A percentile compares a stretch with the other conserved stretches of the same genome.
Evolutionary conservation across 2,888 invertebrate genomes (phyloP).

Genomic region (Charanyca ferruginea): DNA sequence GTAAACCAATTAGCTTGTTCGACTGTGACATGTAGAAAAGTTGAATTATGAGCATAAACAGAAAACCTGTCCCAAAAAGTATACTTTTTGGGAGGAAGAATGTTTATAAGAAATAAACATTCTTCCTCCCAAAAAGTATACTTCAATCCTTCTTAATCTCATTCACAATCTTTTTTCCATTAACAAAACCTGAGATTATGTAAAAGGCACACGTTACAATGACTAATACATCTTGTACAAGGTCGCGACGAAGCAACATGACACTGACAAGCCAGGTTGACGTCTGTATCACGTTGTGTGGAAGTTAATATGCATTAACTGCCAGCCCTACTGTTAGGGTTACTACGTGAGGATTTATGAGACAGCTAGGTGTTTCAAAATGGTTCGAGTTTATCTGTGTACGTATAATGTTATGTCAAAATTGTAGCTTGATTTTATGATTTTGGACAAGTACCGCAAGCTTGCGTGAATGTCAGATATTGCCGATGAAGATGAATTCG

Average conservation of each 20-base stretch:
- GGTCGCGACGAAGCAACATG: conserved; percentile 52
- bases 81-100: too few relatives aligned
- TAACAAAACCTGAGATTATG: conserved; percentile 56
- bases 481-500: too few relatives aligned
- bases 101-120: too few relatives aligned
- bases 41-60: not conserved
- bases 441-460: not conserved
- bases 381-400: conserved; percentile 18
- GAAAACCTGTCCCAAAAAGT: too few relatives aligned
- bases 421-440: not conserved
- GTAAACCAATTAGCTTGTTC: too few relatives aligned
- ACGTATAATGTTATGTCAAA: not conserved
- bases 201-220: conserved; percentile 34
- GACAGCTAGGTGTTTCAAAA: conserved; percentile 6
- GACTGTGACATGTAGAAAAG: too few relatives aligned
- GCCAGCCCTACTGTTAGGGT: conserved; percentile 53
- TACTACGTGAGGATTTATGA: conserved; percentile 41
- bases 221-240: conserved; percentile 62
- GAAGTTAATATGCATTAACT: conserved; percentile 64
- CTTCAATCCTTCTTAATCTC: conserved; percentile 26
- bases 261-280: conserved; percentile 60
- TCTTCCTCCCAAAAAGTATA: conserved; percentile 2
- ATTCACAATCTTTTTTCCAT: conserved; percentile 51
- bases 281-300: conserved; percentile 52
- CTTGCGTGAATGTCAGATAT: too few relatives aligned